Evolutionary conservation across 2,888 invertebrate genomes (phyloP), one percentile per base, ranked within the genome.

Genomic region (Achlya flavicornis): DNA sequence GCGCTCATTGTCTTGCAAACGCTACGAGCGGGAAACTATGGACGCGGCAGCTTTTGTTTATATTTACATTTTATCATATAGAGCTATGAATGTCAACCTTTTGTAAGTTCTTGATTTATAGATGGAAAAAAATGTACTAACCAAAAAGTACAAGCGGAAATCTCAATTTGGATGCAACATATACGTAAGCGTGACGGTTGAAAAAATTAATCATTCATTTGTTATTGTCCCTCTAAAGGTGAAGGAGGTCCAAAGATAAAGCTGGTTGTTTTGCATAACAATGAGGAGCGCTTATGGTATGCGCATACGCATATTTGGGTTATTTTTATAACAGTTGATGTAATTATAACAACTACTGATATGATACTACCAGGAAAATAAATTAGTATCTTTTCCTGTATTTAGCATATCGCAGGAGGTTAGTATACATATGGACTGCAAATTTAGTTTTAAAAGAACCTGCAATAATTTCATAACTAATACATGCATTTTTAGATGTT

Each of bases 1-100:
- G 85, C 81, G 86, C 89, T 86, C 90, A 90, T 91, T 92, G 92
- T 91, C 88, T 89, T 81, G 73, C 67, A 66, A 63, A 61, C 38
- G 63, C 66, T 53, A 38, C 61, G 73, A 79, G 59, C 57, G 19
- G 43, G 66, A 77, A 71, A 32, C 3, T 0, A 12, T 78, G 85
- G 90, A 91, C 76, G 77, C 66, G 91, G 80, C 74, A 83, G 71
- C 57, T 53, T 61, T n/a, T 12, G 12, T 35, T 41, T 43, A n/a
- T 32, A n/a, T 16, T 62, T 10, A 32, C 58, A 58, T 35, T 35
- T 38, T 41, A 41, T 41, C 12, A 3, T 12, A 41, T 38, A 12
- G 3, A 41, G 12, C 41, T 41, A 12, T 41, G 11, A 11, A 41
- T 41, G 12, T 41, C 4, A 4, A 12, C 12, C 41, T 41, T 41